Evolutionary conservation across 2,797 vertebrate species (phyloP).

Genomic region (Psittacula echo): DNA sequence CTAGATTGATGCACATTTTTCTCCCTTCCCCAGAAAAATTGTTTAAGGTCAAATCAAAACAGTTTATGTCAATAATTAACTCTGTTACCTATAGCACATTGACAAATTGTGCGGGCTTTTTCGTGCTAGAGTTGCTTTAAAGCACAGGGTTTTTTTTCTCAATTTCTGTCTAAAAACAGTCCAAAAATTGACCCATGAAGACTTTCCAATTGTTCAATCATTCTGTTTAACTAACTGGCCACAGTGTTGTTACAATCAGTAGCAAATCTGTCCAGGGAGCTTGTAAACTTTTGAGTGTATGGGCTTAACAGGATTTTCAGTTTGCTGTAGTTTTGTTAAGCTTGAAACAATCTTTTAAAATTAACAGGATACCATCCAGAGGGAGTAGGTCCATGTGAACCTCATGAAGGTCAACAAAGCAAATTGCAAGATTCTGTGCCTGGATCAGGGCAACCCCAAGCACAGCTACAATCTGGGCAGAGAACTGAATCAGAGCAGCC

Average conservation of each 20-base stretch:
- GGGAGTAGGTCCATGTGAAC: not conserved
- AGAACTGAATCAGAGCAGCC: not conserved
- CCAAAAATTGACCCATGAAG: not conserved
- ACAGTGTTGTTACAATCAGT: not conserved
- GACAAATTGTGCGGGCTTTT: accelerated
- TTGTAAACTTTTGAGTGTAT: not conserved
- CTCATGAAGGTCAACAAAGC: not conserved
- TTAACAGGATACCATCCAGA: not conserved
- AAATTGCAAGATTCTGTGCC: not conserved
- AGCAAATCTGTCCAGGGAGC: not conserved
- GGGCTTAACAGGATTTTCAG: not conserved
- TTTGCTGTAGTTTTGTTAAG: not conserved
- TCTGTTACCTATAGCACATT: not conserved
- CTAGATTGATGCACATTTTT: not conserved
- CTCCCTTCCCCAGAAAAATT: not conserved
- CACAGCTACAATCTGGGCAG: not conserved
- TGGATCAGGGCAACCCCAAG: not conserved
- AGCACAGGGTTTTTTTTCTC: accelerated
- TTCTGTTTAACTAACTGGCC: not conserved
- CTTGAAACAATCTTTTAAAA: not conserved
- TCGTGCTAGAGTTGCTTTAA: not conserved
- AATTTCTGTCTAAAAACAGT: not conserved
- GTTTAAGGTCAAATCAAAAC: not conserved
- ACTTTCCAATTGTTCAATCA: not conserved
- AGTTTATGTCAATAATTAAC: not conserved